Conservation (phyloP, 2,113 vertebrate genomes). For the Turdus rufiventris region DNA sequence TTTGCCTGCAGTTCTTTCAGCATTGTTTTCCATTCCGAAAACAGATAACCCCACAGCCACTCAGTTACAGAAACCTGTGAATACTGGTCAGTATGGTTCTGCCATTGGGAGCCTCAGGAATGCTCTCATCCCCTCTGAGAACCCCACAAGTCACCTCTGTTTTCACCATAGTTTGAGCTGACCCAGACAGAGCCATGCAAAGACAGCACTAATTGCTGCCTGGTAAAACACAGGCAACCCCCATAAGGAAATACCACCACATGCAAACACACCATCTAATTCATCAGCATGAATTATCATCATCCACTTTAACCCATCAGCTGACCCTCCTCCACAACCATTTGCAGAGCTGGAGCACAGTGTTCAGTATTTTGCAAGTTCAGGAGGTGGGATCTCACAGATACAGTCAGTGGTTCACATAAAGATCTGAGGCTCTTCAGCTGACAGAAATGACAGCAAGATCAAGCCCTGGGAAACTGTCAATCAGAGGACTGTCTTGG, state of each 20-base stretch:
- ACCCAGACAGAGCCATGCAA: neutral
- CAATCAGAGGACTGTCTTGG: neutral
- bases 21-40: neutral
- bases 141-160: rapidly evolving
- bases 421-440: neutral
- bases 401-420: neutral
- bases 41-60: neutral
- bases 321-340: neutral
- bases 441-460: neutral
- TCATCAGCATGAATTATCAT: neutral
- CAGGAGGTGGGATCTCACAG: neutral
- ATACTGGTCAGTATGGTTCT: neutral
- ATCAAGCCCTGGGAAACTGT: neutral
- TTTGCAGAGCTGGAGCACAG: neutral
- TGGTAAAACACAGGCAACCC: neutral
- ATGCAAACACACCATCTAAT: neutral
- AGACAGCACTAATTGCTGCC: neutral
- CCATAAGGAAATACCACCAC: neutral
- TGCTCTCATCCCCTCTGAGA: neutral
- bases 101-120: neutral
- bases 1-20: neutral
- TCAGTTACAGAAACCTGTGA: neutral
- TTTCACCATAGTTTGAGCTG: neutral
- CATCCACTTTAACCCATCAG: neutral
- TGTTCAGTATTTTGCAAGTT: neutral